Evolutionary conservation across 2,113 vertebrate species (phyloP).

Genomic region (Melierax canorus): DNA sequence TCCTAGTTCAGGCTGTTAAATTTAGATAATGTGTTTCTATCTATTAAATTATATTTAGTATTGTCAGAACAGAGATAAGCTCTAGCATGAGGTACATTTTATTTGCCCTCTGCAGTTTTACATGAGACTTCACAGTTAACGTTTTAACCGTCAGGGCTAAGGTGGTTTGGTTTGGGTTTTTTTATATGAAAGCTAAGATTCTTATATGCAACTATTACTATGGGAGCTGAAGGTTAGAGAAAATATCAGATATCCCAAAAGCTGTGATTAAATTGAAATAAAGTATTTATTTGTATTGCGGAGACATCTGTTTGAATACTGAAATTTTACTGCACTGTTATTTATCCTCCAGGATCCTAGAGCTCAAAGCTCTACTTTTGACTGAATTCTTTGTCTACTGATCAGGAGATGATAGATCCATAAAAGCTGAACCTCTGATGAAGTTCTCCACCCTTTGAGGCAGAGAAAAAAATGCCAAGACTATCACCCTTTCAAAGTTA

Average conservation of each 20-base stretch:
- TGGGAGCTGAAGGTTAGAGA: not conserved
- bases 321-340: not conserved
- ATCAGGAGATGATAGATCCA: not conserved
- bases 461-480: not conserved
- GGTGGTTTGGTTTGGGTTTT: not conserved
- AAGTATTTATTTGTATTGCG: not conserved
- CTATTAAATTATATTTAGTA: too few species aligned
- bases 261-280: not conserved
- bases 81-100: too few species aligned
- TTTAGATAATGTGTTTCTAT: too few species aligned
- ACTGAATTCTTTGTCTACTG: not conserved
- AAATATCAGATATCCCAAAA: not conserved
- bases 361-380: not conserved
- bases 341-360: not conserved
- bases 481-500: not conserved
- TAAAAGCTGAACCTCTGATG: not conserved
- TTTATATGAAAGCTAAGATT: not conserved
- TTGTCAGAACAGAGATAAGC: too few species aligned
- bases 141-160: not conserved
- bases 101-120: not conserved
- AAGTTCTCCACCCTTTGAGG: not conserved
- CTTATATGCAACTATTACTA: not conserved
- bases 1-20: too few species aligned
- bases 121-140: not conserved
- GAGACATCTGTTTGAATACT: not conserved